Percentiles rank a stretch among this genome's conserved stretches.
Conservation (phyloP, 2,797 vertebrate genomes). For the Trichosurus vulpecula region DNA sequence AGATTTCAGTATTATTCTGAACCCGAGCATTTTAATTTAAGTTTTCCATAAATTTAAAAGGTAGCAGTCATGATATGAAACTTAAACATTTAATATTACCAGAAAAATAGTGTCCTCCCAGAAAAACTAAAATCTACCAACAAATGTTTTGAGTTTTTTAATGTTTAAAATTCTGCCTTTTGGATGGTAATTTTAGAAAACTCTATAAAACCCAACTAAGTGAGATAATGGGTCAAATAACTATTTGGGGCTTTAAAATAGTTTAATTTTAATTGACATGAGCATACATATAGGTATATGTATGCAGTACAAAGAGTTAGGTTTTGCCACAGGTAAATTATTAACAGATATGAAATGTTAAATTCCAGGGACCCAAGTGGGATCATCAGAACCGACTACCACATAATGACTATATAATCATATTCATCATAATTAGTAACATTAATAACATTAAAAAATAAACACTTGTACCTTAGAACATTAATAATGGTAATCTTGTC, state of each 20-base stretch:
- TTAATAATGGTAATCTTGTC: constrained; percentile 83
- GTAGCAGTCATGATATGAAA: not conserved
- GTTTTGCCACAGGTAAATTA: constrained; percentile 71
- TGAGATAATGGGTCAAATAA: constrained; percentile 67
- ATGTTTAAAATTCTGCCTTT: constrained; percentile 39
- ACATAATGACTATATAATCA: constrained; percentile 81
- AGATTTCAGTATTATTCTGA: not conserved
- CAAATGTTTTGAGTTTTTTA: not conserved
- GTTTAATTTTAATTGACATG: constrained; percentile 72
- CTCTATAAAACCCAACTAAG: not conserved
- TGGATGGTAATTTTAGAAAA: not conserved
- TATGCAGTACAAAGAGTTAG: constrained; percentile 35
- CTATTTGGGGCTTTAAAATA: constrained; percentile 67
- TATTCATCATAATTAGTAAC: constrained; percentile 80
- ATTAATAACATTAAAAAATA: constrained; percentile 84
- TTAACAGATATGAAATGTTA: constrained; percentile 74
- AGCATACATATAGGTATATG: constrained; percentile 36
- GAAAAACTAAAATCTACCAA: not conserved
- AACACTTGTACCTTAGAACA: constrained; percentile 81
- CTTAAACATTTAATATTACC: constrained; percentile 2
- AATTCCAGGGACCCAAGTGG: constrained; percentile 79
- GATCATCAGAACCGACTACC: constrained; percentile 74
- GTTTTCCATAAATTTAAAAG: not conserved
- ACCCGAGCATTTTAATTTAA: constrained; percentile 16
- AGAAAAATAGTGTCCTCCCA: not conserved